A percentile compares a stretch with the other conserved stretches of the same genome.
phyloP scores from a whole-genome alignment of 2,113 vertebrate genomes.

The Hoplias malabaricus region DNA sequence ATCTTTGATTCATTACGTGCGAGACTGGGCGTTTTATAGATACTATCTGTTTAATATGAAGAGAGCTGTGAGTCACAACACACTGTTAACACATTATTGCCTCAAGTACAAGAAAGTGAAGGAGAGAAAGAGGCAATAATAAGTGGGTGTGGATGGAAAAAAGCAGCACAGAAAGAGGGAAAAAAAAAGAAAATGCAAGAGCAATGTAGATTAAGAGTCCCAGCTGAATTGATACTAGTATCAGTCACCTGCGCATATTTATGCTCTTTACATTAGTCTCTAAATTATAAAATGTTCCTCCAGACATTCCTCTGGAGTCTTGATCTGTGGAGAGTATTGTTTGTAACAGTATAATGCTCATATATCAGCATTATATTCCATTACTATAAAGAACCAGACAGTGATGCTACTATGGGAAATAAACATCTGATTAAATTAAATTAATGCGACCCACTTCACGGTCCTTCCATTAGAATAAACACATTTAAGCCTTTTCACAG shows the following conservation, averaged over 20 bases:
- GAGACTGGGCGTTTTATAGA: not conserved
- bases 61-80: constrained; percentile 16
- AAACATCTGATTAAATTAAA: too few relatives aligned
- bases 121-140: not conserved
- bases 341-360: too few relatives aligned
- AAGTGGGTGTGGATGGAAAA: constrained; percentile 9
- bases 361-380: too few relatives aligned
- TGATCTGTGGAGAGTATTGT: too few relatives aligned
- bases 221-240: not conserved
- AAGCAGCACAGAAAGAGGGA: constrained; percentile 5
- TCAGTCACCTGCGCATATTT: not conserved
- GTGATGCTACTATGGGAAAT: too few relatives aligned
- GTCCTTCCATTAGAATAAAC: too few relatives aligned
- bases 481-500: too few relatives aligned
- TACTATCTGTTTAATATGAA: constrained; percentile 10
- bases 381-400: too few relatives aligned
- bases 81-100: constrained; percentile 31
- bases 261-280: too few relatives aligned
- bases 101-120: not conserved
- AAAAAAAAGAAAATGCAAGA: not conserved
- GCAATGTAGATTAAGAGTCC: constrained; percentile 2
- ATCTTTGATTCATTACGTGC: constrained; percentile 18
- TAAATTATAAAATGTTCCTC: too few relatives aligned
- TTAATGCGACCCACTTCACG: too few relatives aligned
- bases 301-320: too few relatives aligned